Base-by-base conservation (phyloP, 2,888 invertebrate species). In the Leucophenga maculata region DNA sequence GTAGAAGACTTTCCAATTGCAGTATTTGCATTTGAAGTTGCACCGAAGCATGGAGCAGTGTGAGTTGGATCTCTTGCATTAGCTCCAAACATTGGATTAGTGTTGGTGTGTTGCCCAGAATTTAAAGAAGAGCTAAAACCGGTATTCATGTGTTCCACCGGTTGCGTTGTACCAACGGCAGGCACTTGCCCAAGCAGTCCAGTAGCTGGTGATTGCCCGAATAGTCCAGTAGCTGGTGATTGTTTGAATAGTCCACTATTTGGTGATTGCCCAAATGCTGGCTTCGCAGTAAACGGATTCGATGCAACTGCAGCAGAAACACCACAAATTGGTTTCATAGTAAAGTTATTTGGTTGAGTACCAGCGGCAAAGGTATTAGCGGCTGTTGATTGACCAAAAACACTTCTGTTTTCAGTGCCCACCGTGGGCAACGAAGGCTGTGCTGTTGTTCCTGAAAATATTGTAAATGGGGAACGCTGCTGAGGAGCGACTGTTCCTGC, bases 281-380 rank as follows among this genome's bases (percentile, higher is more conserved):
- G 79, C 67, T 88, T 88, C 13, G 85, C 79, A 0, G 88, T 87
- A 72, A 88, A 88, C 0, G 87, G 85, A 79, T 88, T 88, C 0
- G 88, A 80, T 1, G 80, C 79, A 70, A 87, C 88, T 0, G 82
- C 75, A n/a, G 77, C 67, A 2, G 85, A 72, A 3, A 84, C 78
- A 1, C 86, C 86, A 75, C 88, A 88, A 75, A 89, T 90, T 66
- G 91, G 91, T 89, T 93, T 93, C 0, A 93, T 93, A 88, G 95
- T 93, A 48, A 94, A 90, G 62, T 91, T 90, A 1, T 91, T 90
- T 0, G 91, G 90, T 44, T 90, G 90, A 1, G 90, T 90, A 0
- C 92, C 89, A 20, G 91, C 90, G 75, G 91, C 89, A 79, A 91
- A 91, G 0, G 83, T 85, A 20, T 89, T 89, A 18, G 87, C 86